Conservation (phyloP, 1,140 invertebrate genomes). For the Euwallacea fornicatus region DNA sequence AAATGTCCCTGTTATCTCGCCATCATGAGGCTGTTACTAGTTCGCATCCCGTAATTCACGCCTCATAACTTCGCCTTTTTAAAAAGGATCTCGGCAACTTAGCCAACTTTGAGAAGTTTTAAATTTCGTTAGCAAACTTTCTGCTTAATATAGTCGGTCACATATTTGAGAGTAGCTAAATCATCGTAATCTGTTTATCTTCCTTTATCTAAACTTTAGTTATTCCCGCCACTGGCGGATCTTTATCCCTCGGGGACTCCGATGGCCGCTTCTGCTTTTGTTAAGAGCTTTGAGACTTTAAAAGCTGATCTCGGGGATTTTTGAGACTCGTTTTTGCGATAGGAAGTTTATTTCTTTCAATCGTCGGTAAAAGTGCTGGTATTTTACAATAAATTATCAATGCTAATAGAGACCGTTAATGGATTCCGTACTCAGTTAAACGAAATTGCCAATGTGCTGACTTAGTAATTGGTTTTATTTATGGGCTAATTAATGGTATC, state of each 20-base stretch:
- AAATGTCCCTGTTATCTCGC: conserved; percentile 11
- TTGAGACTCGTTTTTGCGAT: too few species aligned
- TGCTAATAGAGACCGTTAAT: conserved; percentile 2
- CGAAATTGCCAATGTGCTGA: not conserved
- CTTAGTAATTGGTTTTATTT: conserved; percentile 13
- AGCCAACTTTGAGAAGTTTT: conserved; percentile 43
- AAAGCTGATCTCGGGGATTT: too few species aligned
- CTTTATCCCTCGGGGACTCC: conserved; percentile 42
- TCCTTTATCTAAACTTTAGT: conserved; percentile 49
- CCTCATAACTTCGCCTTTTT: conserved; percentile 34
- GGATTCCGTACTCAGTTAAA: conserved; percentile 3
- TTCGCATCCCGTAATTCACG: conserved; percentile 29
- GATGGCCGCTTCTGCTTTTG: conserved; percentile 30
- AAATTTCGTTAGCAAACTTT: conserved; percentile 46
- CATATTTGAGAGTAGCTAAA: conserved; percentile 47
- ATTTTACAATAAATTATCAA: not conserved
- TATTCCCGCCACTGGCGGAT: conserved; percentile 43
- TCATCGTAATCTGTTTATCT: conserved; percentile 50
- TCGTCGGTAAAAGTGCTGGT: too few species aligned
- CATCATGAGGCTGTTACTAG: conserved; percentile 21
- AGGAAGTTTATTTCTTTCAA: too few species aligned
- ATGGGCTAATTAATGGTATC: conserved; percentile 11
- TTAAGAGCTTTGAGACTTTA: conserved; percentile 23
- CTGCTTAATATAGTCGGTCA: conserved; percentile 43
- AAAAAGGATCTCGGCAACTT: conserved; percentile 34